Base-by-base conservation (phyloP, 2,888 invertebrate genomes). In the Halocaridina rubra region DNA sequence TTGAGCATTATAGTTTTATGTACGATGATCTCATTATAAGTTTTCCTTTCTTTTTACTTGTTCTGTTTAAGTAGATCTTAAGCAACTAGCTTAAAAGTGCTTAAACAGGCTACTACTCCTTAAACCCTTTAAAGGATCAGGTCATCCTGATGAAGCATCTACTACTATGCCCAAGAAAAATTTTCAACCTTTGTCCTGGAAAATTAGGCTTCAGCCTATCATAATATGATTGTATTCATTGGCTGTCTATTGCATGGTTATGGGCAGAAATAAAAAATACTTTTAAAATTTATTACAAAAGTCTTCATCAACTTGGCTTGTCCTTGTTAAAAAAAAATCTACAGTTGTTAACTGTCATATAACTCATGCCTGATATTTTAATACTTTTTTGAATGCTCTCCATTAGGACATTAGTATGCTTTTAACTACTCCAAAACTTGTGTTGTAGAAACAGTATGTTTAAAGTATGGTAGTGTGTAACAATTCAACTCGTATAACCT, bases 331-430 rank as follows among this genome's bases (percentile, higher is more conserved):
- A n/a, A n/a, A n/a, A n/a, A n/a, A n/a, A n/a, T n/a, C 67, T 30
- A 67, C 27, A 61, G 64, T 77, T 77, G 32, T 77, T 33, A 64
- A 64, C 71, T 79, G 79, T 79, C 46, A 29, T 81, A 74, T 81
- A 77, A 82, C 69, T 76, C 61, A 33, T 76, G 77, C 75, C 64
- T 69, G 69, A 77, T 82, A 77, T 82, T 82, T 77, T 82, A 67
- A 76, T 82, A 75, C 79, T 77, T 71, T 81, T 76, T 69, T 53
- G 64, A 78, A 32, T 59, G 67, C 77, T 77, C 59, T 72, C 61
- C 69, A 57, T 61, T 84, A 82, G 75, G 75, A 33, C 75, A 71
- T 32, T 82, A 78, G 78, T 84, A 72, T 81, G 82, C 82, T 84
- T 84, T 72, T 77, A 78, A 84, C 69, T 71, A 39, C n/a, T n/a